Evolutionary conservation across 2,888 invertebrate genomes (phyloP).

Genomic region (Cosmopolites sordidus): DNA sequence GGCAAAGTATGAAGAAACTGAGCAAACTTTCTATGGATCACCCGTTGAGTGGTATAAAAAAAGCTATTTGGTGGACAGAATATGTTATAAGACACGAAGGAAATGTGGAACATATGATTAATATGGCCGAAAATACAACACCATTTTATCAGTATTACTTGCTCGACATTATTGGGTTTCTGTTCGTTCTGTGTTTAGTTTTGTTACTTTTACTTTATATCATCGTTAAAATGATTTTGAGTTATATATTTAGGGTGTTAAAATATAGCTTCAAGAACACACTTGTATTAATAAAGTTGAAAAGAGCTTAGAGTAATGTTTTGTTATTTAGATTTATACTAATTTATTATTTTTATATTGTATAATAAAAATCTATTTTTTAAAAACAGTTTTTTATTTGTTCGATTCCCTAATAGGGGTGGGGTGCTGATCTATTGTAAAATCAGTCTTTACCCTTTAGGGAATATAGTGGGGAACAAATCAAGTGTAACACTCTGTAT

Average conservation of each 20-base stretch:
- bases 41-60: conserved; percentile 35
- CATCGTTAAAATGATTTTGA: no score
- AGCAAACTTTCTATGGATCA: conserved; percentile 26
- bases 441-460: no score
- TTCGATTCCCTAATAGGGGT: no score
- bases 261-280: no score
- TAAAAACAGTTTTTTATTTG: neutral
- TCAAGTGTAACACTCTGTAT: no score
- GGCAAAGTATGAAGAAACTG: neutral
- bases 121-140: neutral
- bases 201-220: no score
- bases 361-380: neutral
- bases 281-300: no score
- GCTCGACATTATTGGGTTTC: neutral
- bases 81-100: conserved; percentile 37
- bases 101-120: neutral
- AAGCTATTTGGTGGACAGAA: conserved; percentile 39
- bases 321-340: no score
- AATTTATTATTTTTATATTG: neutral
- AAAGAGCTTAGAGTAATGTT: no score
- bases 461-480: no score
- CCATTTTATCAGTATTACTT: conserved; percentile 3
- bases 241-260: no score
- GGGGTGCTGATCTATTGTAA: no score
- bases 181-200: neutral